A percentile compares a stretch with the other conserved stretches of the same genome.
These are phyloP conservation scores for Pagrus major DNA, from an alignment of 2,113 vertebrate genomes.

Conservation along the genomic window DNA sequence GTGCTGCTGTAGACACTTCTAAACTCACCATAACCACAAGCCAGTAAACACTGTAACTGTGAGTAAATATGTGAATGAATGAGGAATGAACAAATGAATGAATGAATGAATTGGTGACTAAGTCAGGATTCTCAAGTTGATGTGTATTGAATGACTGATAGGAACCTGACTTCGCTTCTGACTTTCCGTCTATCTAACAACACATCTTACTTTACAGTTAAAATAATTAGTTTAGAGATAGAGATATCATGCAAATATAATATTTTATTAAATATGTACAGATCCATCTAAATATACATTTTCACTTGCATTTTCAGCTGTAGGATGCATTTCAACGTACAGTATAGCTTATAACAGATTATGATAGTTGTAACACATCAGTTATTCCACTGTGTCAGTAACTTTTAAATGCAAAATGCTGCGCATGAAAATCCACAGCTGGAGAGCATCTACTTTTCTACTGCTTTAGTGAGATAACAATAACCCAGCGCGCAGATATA, in stretches of 20 bases:
- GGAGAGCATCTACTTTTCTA: constrained; percentile 1
- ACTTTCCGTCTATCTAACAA: not conserved
- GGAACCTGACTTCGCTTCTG: not conserved
- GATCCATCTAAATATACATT: constrained; percentile 4
- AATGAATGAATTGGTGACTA: constrained; percentile 21
- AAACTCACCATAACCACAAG: not conserved
- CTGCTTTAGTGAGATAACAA: constrained; percentile 36
- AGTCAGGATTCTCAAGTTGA: not conserved
- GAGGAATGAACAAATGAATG: not conserved
- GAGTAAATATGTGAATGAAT: constrained; percentile 27
- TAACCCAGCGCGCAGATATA: constrained; percentile 19
- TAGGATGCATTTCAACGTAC: constrained; percentile 19
- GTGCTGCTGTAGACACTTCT: constrained; percentile 3
- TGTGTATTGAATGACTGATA: not conserved
- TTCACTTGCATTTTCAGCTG: not conserved
- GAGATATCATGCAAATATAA: not conserved
- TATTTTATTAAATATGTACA: constrained; percentile 54
- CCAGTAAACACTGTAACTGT: not conserved
- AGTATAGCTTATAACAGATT: constrained; percentile 63
- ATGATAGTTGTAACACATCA: constrained; percentile 23
- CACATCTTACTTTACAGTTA: constrained; percentile 7
- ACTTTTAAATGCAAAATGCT: not conserved
- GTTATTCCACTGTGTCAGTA: constrained; percentile 16
- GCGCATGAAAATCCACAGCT: constrained; percentile 8
- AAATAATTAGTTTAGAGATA: not conserved